Base-by-base conservation (phyloP, 1,140 invertebrate species). In the Colletes gigas region DNA sequence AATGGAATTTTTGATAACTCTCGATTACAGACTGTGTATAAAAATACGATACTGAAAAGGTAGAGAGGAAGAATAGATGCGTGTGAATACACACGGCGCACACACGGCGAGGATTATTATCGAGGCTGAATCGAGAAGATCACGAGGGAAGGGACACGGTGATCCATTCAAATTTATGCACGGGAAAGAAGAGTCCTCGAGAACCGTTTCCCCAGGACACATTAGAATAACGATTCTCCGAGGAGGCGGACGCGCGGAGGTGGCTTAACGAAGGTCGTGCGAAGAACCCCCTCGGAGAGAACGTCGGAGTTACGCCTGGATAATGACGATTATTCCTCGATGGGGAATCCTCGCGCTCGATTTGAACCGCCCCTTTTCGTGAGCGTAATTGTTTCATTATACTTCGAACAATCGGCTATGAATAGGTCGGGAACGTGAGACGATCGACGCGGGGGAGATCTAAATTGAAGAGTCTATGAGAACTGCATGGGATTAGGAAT, bases 91-190 rank as follows among this genome's bases (percentile, higher is more conserved):
- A n/a, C 21, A 0, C 6, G 4, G 15, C 10, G 8, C 15, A 21
- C 66, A 12, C 44, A 19, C 65, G 8, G 44, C 19, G 50, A 14
- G 21, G 74, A 59, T 50, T 17, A 60, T 77, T 30, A 60, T 77
- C 66, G 74, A 7, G 75, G 21, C n/a, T 19, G 54, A 50, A 59
- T 47, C 41, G 63, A 9, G 52, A 44, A 30, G 44, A 7, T 12
- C 9, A 54, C 62, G 47, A 39, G 15, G 65, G 17, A 14, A 19
- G 17, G 30, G 21, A 57, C 75, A 21, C 63, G 60, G 83, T 85
- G 77, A 90, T 86, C 84, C 83, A 88, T 90, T 91, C 81, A 90
- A 89, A 92, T 91, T 92, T 91, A 91, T 89, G 84, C 85, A 9
- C 66, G 66, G 19, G 3, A 47, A 74, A 79, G 39, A 52, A 30